Percentiles rank a stretch among this genome's conserved stretches.
These are phyloP conservation scores for Nycticryphes semicollaris DNA, from an alignment of 2,113 vertebrate species.

Conservation along the genomic window DNA sequence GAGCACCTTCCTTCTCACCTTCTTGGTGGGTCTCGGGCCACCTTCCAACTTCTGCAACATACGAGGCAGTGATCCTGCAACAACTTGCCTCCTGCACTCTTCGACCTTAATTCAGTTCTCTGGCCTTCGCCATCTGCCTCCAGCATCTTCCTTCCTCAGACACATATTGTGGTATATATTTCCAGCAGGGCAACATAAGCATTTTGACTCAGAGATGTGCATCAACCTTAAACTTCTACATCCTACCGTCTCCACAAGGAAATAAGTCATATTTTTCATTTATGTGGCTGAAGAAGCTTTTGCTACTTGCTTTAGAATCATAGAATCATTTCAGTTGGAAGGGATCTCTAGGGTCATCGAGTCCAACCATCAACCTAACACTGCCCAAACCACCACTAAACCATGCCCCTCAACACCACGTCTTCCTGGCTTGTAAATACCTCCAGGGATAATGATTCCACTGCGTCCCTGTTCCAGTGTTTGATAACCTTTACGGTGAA, in stretches of 20 bases:
- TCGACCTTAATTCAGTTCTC: background rate
- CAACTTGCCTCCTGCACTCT: background rate
- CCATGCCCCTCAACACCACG: background rate
- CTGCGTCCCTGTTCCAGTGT: background rate
- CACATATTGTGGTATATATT: fast-evolving
- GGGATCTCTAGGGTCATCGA: background rate
- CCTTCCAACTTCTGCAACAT: background rate
- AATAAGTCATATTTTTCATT: fast-evolving
- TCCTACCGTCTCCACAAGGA: background rate
- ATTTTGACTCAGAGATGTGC: background rate
- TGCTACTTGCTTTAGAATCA: background rate
- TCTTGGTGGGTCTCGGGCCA: background rate
- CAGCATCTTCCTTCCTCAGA: background rate
- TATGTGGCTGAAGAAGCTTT: background rate
- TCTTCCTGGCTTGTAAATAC: background rate
- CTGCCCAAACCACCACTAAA: background rate
- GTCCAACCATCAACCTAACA: background rate
- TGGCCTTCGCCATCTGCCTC: background rate
- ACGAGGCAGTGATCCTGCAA: background rate
- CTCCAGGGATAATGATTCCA: background rate
- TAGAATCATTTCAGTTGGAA: background rate
- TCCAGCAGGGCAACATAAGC: background rate
- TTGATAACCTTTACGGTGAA: background rate
- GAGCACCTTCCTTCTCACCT: background rate
- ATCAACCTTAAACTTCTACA: background rate